Conservation (phyloP, 2,888 invertebrate species). For the Cistogaster globosa region DNA sequence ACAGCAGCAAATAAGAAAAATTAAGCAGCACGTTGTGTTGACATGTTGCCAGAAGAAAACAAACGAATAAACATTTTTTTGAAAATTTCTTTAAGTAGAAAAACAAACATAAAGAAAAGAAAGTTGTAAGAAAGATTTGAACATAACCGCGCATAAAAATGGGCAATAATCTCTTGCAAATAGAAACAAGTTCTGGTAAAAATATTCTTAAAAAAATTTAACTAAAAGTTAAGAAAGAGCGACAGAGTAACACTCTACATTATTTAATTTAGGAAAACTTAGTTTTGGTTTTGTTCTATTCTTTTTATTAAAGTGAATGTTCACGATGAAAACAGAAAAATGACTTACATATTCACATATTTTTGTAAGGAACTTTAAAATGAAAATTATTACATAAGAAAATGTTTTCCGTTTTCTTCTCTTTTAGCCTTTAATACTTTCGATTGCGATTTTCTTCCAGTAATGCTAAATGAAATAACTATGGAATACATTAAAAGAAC, state of each 20-base stretch:
- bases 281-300: not conserved
- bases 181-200: not conserved
- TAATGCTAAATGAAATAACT: too few relatives aligned
- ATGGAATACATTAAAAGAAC: too few relatives aligned
- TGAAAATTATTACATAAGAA: too few relatives aligned
- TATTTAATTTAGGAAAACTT: too few relatives aligned
- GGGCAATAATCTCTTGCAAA: slow-evolving; percentile 28
- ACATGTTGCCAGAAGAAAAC: slow-evolving; percentile 57
- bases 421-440: too few relatives aligned
- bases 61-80: not conserved
- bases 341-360: too few relatives aligned
- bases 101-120: slow-evolving; percentile 33
- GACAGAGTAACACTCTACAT: not conserved
- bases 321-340: too few relatives aligned
- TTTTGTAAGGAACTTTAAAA: too few relatives aligned
- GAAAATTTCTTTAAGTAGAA: slow-evolving; percentile 40
- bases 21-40: slow-evolving; percentile 65
- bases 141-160: slow-evolving; percentile 36
- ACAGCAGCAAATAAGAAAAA: slow-evolving; percentile 64
- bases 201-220: not conserved
- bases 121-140: slow-evolving; percentile 18
- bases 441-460: too few relatives aligned
- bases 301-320: too few relatives aligned
- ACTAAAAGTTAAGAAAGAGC: not conserved
- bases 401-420: too few relatives aligned